These are phyloP conservation scores for Eudorcas thomsonii DNA, from an alignment of 2,113 vertebrate species.

Conservation along the genomic window DNA sequence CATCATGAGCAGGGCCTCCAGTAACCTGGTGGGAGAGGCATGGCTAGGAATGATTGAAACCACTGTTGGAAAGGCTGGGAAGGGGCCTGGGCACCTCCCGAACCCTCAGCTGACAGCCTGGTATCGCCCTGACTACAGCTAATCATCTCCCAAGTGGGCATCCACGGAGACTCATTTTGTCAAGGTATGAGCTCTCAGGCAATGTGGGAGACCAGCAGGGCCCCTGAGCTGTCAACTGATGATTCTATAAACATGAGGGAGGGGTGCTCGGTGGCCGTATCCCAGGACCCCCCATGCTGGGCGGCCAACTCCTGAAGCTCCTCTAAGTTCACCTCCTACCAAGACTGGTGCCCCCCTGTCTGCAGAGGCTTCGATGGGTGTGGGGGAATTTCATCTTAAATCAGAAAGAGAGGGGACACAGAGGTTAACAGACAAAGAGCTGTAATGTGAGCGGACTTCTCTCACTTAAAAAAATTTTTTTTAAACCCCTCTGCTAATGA, in stretches of 20 bases:
- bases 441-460: not conserved
- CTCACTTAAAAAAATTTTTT: not conserved
- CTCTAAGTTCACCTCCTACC: not conserved
- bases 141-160: not conserved
- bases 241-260: not conserved
- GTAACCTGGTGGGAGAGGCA: not conserved
- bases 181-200: not conserved
- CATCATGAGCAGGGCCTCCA: rapidly evolving
- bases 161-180: not conserved
- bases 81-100: too few relatives aligned
- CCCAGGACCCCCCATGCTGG: not conserved
- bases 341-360: not conserved
- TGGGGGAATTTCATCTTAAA: not conserved
- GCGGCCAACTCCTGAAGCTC: not conserved
- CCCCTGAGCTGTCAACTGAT: not conserved
- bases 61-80: too few relatives aligned
- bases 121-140: not conserved
- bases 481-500: constrained; percentile 52
- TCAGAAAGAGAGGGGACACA: not conserved
- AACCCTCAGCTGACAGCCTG: too few relatives aligned
- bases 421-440: not conserved
- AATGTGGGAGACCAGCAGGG: not conserved
- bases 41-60: too few relatives aligned
- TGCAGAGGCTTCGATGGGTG: rapidly evolving
- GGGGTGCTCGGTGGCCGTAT: not conserved